These are phyloP conservation scores for Oscheius sp. DNA, from an alignment of 2,888 invertebrate species.

Conservation along the genomic window DNA sequence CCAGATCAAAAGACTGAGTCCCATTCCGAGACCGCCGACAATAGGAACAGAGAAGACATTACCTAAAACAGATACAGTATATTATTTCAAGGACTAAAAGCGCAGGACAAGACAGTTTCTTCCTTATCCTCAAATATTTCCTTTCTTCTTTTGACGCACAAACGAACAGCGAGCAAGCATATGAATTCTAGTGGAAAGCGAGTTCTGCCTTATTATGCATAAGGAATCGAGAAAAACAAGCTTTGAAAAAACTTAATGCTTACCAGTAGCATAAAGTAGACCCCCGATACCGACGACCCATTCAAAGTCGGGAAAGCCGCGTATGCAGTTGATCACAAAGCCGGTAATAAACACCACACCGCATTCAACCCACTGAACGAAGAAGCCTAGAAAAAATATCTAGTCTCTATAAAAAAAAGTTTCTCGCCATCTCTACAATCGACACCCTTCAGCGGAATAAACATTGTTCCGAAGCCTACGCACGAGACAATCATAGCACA, in stretches of 20 bases:
- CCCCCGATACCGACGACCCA: conserved; percentile 66
- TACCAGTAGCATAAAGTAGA: conserved; percentile 67
- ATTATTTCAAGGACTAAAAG: too few relatives aligned
- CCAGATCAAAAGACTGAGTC: conserved; percentile 70
- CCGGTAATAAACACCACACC: conserved; percentile 66
- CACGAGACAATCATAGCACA: conserved; percentile 63
- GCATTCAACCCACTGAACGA: conserved; percentile 71
- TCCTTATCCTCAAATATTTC: too few relatives aligned
- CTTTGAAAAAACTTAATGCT: not conserved
- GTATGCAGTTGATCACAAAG: conserved; percentile 60
- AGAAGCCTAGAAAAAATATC: conserved; percentile 55
- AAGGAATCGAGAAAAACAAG: too few relatives aligned
- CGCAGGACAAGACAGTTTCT: too few relatives aligned
- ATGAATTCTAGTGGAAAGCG: too few relatives aligned
- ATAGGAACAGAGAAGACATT: conserved; percentile 70
- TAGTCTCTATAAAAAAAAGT: not conserved
- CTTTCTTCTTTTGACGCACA: too few relatives aligned
- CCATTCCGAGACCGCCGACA: conserved; percentile 66
- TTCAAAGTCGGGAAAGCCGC: conserved; percentile 66
- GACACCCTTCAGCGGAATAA: conserved; percentile 61
- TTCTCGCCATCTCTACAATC: conserved; percentile 65
- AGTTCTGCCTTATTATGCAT: too few relatives aligned
- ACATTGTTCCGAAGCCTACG: conserved; percentile 67
- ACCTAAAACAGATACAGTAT: conserved; percentile 41
- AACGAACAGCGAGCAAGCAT: too few relatives aligned